Evolutionary conservation across 2,797 vertebrate genomes (phyloP).

Genomic region (Holocentrus rufus): DNA sequence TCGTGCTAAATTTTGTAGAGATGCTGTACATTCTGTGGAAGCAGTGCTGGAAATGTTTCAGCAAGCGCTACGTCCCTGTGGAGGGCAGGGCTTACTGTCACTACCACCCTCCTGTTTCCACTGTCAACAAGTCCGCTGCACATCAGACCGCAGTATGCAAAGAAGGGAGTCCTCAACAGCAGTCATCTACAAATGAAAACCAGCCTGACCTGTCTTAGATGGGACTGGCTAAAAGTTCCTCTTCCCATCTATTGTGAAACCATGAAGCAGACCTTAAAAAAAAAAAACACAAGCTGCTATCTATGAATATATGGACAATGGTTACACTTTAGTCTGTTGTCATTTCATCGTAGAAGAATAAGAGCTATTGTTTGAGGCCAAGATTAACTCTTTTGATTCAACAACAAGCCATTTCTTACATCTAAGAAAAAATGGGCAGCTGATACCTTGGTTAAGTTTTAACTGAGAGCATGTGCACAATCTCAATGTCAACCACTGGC

Average conservation of each 20-base stretch:
- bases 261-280: neutral
- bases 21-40: constrained; percentile 86
- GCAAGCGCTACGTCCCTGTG: constrained; percentile 70
- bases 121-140: constrained; percentile 19
- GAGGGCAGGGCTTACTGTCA: constrained; percentile 17
- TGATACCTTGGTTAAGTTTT: too few species aligned
- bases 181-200: constrained; percentile 37
- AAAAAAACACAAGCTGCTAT: neutral
- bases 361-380: too few species aligned
- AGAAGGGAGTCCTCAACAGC: constrained; percentile 8
- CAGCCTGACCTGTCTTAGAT: constrained; percentile 31
- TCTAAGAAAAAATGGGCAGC: too few species aligned
- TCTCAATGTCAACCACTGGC: too few species aligned
- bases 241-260: neutral
- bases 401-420: too few species aligned
- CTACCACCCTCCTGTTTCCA: constrained; percentile 32
- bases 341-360: too few species aligned
- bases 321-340: too few species aligned
- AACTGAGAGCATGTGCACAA: too few species aligned
- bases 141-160: constrained; percentile 30
- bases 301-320: too few species aligned
- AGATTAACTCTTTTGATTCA: too few species aligned
- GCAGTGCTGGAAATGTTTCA: constrained; percentile 78
- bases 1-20: constrained; percentile 85
- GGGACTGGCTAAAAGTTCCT: neutral